Base-by-base conservation (phyloP, 64 coral and sea anemone species). In the Trachythela sp. region DNA sequence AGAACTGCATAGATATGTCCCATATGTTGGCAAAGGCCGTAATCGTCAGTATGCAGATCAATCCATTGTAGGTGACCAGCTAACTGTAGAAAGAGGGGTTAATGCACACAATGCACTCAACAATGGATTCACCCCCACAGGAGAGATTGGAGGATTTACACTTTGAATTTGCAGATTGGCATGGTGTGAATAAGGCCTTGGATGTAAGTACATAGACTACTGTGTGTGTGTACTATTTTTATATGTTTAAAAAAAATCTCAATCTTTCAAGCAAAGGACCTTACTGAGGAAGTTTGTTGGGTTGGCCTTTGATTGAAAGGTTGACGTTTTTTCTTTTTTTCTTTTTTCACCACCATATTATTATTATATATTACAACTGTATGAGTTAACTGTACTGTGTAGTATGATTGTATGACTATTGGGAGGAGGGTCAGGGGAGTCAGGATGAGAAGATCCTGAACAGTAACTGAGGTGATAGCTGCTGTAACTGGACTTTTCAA, bases 41-140 rank as follows among this genome's bases (percentile, higher is more conserved):
- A 86, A 38, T 56, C 15, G 20, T 14, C n/a, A 35, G 43, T 24
- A 72, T 11, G n/a, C 2, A 39, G 38, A 67, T 84, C 56, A 88
- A 32, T 45, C 91, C 10, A 52, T 92, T 20, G 86, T 92, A 14
- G 54, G 54, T 11, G 91, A 92, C 42, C 91, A 92, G 72, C 70
- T 92, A 9, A 92, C 91, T 4, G 52, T 92, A 39, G 86, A 92
- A 67, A 54, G 91, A 36, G 86, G 35, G 41, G 91, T 92, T 6
- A 59, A 59, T 14, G 15, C 54, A 17, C 54, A 20, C 24, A 59
- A 59, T 59, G 15, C 54, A 2, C 54, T 59, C 54, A 59, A 22
- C 15, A 59, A 59, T 59, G 54, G 54, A 11, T 59, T 59, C 18
- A 59, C 4, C 54, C 54, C n/a, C 54, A 20, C 4, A 59, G 15